These are phyloP conservation scores for Drosophila hydei DNA, from an alignment of 1,140 invertebrate species.

Conservation along the genomic window DNA sequence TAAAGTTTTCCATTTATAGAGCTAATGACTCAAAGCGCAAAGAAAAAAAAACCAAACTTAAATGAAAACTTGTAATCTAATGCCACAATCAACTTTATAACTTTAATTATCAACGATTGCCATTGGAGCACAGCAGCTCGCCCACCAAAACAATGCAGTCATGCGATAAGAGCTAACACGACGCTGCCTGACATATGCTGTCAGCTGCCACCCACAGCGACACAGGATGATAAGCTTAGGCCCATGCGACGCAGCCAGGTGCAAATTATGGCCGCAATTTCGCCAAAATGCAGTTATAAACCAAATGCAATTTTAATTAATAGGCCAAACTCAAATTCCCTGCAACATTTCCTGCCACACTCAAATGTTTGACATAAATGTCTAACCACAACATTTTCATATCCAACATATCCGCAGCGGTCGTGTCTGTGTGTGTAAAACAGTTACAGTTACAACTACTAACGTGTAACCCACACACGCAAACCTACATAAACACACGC, in stretches of 20 bases:
- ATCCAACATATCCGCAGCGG: conserved; percentile 62
- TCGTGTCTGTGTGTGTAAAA: not conserved
- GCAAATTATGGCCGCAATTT: conserved; percentile 40
- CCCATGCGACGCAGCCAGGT: conserved; percentile 19
- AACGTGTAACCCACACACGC: conserved; percentile 48
- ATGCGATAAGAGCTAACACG: conserved; percentile 24
- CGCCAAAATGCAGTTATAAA: conserved; percentile 36
- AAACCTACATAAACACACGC: conserved; percentile 11
- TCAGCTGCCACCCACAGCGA: too few species aligned
- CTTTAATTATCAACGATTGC: not conserved
- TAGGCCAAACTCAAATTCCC: conserved; percentile 40
- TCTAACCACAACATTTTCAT: conserved; percentile 71
- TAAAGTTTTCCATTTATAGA: not conserved
- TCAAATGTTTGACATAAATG: conserved; percentile 29
- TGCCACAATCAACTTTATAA: too few species aligned
- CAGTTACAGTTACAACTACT: conserved; percentile 21
- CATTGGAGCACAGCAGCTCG: not conserved
- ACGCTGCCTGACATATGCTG: not conserved
- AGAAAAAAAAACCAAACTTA: too few species aligned
- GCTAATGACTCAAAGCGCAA: not conserved
- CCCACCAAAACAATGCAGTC: not conserved
- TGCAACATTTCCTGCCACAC: not conserved
- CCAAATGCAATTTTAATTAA: conserved; percentile 75
- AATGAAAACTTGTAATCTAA: too few species aligned
- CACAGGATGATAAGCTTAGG: too few species aligned